Conservation (phyloP, 2,797 vertebrate genomes). For the Acanthopagrus latus region DNA sequence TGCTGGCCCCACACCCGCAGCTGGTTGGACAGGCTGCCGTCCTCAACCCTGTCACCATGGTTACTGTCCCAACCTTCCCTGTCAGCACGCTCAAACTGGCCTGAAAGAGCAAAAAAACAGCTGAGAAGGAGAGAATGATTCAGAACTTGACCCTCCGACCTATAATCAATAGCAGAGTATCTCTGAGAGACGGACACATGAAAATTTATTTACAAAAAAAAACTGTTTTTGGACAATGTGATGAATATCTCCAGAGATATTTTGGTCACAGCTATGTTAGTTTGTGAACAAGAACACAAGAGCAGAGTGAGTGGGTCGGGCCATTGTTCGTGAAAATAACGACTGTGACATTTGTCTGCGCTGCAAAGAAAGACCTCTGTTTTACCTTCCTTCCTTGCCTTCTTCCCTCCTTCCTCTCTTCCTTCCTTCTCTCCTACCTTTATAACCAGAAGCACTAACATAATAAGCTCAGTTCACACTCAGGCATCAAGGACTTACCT, state of each 20-base stretch:
- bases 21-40: slow-evolving; percentile 93
- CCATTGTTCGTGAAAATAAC: slow-evolving; percentile 65
- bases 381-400: slow-evolving; percentile 33
- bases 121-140: slow-evolving; percentile 12
- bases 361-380: slow-evolving; percentile 58
- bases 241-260: slow-evolving; percentile 53
- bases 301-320: slow-evolving; percentile 52
- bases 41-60: slow-evolving; percentile 98
- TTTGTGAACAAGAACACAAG: slow-evolving; percentile 49
- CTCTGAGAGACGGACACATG: slow-evolving; percentile 31
- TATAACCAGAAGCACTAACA: slow-evolving; percentile 79
- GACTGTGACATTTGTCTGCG: slow-evolving; percentile 64
- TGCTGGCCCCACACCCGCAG: slow-evolving; percentile 89
- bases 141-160: slow-evolving; percentile 46
- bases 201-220: slow-evolving; percentile 9
- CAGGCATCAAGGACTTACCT: slow-evolving; percentile 77
- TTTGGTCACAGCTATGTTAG: slow-evolving; percentile 40
- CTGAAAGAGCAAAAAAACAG: slow-evolving; percentile 69
- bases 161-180: slow-evolving; percentile 36
- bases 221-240: slow-evolving; percentile 34
- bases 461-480: slow-evolving; percentile 78
- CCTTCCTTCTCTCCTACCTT: slow-evolving; percentile 15
- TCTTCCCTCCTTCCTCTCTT: slow-evolving; percentile 3
- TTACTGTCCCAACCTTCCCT: slow-evolving; percentile 96
- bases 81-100: slow-evolving; percentile 97